Evolutionary conservation across 2,113 vertebrate genomes (phyloP).

Genomic region (Peromyscus californicus): DNA sequence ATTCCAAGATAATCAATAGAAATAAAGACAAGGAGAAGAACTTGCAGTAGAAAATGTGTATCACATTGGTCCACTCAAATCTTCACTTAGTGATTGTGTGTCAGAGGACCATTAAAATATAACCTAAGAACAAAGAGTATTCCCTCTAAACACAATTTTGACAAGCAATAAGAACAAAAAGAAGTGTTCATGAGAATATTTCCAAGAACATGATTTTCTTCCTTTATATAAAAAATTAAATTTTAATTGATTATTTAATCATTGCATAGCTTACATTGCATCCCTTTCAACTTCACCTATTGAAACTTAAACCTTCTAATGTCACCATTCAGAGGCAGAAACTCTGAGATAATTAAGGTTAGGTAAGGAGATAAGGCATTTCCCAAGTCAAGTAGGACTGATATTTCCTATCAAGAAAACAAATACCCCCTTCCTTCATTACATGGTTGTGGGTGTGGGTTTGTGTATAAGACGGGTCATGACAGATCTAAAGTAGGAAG

Average conservation of each 20-base stretch:
- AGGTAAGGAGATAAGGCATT: not conserved
- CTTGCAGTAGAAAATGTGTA: not conserved
- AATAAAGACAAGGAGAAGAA: not conserved
- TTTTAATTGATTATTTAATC: not conserved
- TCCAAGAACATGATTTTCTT: not conserved
- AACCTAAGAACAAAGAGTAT: not conserved
- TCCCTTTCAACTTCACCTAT: not conserved
- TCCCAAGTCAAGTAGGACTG: not conserved
- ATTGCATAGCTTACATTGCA: not conserved
- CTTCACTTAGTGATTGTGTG: not conserved
- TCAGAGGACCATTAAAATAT: not conserved
- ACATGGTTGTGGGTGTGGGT: not conserved
- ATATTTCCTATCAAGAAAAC: too few relatives aligned
- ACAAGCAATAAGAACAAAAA: not conserved
- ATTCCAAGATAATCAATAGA: not conserved
- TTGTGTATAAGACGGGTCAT: not conserved
- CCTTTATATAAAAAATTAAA: not conserved
- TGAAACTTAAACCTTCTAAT: not conserved
- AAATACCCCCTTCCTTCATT: not conserved
- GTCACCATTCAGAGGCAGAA: not conserved
- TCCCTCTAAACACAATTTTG: not conserved
- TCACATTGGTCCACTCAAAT: fast-evolving
- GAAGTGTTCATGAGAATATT: not conserved
- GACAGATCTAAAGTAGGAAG: not conserved
- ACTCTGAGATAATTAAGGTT: not conserved